These are phyloP conservation scores for Aelia acuminata DNA, from an alignment of 2,888 invertebrate genomes.

Conservation along the genomic window DNA sequence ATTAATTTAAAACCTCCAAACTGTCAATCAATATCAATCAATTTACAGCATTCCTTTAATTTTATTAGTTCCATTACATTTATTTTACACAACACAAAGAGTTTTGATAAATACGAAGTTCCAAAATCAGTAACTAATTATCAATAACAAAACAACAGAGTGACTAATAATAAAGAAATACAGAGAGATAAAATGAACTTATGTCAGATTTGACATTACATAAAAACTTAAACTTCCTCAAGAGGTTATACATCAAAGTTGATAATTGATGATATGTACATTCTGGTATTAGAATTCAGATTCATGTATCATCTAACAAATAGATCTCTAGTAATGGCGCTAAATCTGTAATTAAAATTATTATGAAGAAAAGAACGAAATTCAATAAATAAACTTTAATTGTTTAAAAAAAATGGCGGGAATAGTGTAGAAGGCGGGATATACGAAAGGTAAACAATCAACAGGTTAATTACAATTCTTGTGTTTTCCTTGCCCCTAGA, in stretches of 20 bases:
- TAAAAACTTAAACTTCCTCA: no score
- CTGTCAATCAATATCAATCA: slow-evolving; percentile 58
- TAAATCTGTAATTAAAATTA: not conserved
- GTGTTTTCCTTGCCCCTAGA: not conserved
- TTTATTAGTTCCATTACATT: slow-evolving; percentile 17
- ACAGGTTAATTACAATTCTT: not conserved
- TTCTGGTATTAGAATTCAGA: not conserved
- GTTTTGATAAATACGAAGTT: not conserved
- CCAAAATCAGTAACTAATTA: not conserved
- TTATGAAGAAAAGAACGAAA: no score
- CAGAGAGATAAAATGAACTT: no score
- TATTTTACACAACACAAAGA: not conserved
- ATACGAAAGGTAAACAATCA: slow-evolving; percentile 4
- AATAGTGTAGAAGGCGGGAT: not conserved
- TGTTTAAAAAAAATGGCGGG: no score
- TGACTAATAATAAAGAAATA: not conserved
- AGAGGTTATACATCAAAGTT: not conserved
- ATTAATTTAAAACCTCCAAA: slow-evolving; percentile 51
- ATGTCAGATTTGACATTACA: not conserved
- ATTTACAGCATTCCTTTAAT: not conserved
- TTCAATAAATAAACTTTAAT: no score
- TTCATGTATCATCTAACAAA: not conserved
- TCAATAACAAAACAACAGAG: not conserved
- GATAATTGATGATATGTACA: no score
- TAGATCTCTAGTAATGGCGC: not conserved